Evolutionary conservation across 2,888 invertebrate species (phyloP).

Genomic region (Anarsia innoxiella): DNA sequence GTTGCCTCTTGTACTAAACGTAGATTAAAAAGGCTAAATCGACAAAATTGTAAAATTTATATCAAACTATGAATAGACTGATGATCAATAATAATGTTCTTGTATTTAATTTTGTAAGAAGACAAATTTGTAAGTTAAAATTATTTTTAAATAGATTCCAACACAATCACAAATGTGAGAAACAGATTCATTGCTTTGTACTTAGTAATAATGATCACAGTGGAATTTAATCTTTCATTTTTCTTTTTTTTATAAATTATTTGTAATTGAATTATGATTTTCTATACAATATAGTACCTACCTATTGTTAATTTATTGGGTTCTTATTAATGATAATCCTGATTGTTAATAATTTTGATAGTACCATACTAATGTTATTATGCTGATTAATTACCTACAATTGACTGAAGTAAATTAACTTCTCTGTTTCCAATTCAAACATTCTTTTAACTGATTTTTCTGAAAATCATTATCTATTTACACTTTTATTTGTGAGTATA

Average conservation of each 20-base stretch:
- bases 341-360: slow-evolving; percentile 10
- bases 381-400: too few relatives aligned
- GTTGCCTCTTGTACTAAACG: slow-evolving; percentile 60
- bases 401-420: slow-evolving; percentile 64
- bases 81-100: slow-evolving; percentile 72
- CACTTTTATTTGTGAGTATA: slow-evolving; percentile 59
- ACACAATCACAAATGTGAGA: slow-evolving; percentile 34
- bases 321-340: slow-evolving; percentile 5
- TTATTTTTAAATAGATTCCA: slow-evolving; percentile 52
- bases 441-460: slow-evolving; percentile 29
- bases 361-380: slow-evolving; percentile 42
- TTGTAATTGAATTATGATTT: slow-evolving; percentile 31
- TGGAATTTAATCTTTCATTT: slow-evolving; percentile 59
- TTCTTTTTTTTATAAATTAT: slow-evolving; percentile 53
- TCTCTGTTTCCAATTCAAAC: slow-evolving; percentile 49
- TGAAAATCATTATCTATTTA: slow-evolving; percentile 55
- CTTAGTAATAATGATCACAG: slow-evolving; percentile 66
- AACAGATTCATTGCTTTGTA: slow-evolving; percentile 54
- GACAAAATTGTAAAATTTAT: slow-evolving; percentile 72
- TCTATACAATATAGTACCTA: not conserved
- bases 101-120: slow-evolving; percentile 73
- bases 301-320: not conserved
- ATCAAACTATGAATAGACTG: slow-evolving; percentile 73
- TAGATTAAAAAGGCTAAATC: slow-evolving; percentile 64
- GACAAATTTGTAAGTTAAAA: slow-evolving; percentile 71